These are phyloP conservation scores for Mormyrus proboscirostris DNA, from an alignment of 2,797 vertebrate genomes.

Conservation along the genomic window DNA sequence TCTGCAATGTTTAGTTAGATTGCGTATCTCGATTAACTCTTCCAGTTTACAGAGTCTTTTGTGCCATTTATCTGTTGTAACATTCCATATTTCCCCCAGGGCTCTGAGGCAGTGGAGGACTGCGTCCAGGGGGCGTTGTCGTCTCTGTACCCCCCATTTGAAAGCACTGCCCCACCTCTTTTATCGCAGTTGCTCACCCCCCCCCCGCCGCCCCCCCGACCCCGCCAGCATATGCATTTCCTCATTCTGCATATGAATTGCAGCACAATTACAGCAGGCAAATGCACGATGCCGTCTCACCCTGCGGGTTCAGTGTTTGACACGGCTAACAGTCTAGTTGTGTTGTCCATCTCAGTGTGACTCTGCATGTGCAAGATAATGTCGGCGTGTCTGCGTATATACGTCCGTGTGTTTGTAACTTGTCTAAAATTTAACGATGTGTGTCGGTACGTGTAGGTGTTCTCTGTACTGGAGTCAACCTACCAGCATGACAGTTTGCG, in stretches of 20 bases:
- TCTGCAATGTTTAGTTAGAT: background rate
- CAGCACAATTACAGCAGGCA: background rate
- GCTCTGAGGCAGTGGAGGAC: slow-evolving; percentile 86
- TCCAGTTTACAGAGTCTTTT: background rate
- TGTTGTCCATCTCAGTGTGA: background rate
- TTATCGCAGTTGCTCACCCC: slow-evolving; percentile 68
- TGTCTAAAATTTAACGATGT: background rate
- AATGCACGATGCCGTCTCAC: background rate
- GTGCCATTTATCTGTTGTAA: background rate
- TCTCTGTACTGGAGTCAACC: slow-evolving; percentile 71
- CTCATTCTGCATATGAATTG: background rate
- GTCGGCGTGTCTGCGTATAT: background rate
- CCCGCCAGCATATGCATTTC: background rate
- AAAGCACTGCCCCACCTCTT: slow-evolving; percentile 82
- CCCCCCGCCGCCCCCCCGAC: background rate
- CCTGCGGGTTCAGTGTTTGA: background rate
- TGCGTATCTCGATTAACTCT: background rate
- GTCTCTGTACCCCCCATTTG: slow-evolving; percentile 83
- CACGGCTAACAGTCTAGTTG: background rate
- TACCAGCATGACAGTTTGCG: slow-evolving; percentile 73
- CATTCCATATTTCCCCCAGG: slow-evolving; percentile 52
- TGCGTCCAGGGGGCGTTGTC: slow-evolving; percentile 87
- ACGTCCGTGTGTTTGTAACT: background rate
- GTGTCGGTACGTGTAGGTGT: slow-evolving; percentile 52
- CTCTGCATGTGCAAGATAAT: background rate